A percentile compares a stretch with the other conserved stretches of the same genome.
phyloP scores from a whole-genome alignment of 2,888 invertebrate species.

The Ypsolopha scabrella region DNA sequence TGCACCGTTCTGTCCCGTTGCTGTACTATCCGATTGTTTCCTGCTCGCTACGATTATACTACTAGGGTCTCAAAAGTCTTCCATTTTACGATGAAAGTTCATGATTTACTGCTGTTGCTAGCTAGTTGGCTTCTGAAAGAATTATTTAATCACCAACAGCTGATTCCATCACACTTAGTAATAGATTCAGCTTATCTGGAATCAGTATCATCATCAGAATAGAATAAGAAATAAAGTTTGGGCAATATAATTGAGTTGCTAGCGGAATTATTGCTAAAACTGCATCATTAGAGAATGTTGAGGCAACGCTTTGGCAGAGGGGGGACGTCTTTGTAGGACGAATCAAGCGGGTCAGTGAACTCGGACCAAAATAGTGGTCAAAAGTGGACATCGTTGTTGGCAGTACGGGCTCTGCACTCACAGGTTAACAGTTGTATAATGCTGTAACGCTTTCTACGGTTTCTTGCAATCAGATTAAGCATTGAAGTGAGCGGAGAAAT shows the following conservation, averaged over 20 bases:
- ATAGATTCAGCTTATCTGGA: too few relatives aligned
- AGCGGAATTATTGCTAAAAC: too few relatives aligned
- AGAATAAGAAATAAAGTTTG: too few relatives aligned
- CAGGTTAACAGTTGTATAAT: constrained; percentile 52
- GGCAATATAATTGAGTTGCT: too few relatives aligned
- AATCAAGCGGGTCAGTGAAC: constrained; percentile 42
- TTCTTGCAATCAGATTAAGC: constrained; percentile 43
- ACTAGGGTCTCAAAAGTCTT: too few relatives aligned
- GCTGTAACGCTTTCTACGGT: constrained; percentile 53
- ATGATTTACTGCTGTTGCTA: too few relatives aligned
- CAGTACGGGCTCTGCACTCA: constrained; percentile 1
- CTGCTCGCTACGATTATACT: neutral
- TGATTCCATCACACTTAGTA: too few relatives aligned
- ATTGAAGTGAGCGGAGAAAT: constrained; percentile 61
- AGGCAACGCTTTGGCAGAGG: constrained; percentile 7
- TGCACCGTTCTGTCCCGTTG: constrained; percentile 1
- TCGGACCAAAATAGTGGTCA: constrained; percentile 25
- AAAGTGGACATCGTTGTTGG: neutral
- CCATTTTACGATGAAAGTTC: too few relatives aligned
- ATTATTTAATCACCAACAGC: too few relatives aligned
- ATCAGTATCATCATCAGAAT: too few relatives aligned
- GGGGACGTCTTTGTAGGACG: constrained; percentile 30
- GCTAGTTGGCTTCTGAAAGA: too few relatives aligned
- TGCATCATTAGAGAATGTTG: neutral
- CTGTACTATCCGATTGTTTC: neutral